A percentile compares a stretch with the other conserved stretches of the same genome.
phyloP scores from a whole-genome alignment of 2,113 vertebrate genomes.

The Cygnus atratus region DNA sequence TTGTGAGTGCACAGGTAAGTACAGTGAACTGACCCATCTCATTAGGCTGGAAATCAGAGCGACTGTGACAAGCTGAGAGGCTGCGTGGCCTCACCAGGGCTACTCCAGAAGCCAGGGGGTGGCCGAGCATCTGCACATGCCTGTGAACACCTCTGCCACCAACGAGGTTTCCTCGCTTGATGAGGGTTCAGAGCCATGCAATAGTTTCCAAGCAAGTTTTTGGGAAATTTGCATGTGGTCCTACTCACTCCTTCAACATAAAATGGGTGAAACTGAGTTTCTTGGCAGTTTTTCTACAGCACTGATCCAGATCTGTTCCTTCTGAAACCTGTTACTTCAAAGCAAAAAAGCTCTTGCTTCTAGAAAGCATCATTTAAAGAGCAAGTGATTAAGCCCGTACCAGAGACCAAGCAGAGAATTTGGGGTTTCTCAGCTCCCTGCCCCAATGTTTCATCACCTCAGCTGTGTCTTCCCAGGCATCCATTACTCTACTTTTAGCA shows the following conservation, averaged over 20 bases:
- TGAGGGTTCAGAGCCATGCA: neutral
- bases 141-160: neutral
- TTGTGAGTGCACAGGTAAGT: neutral
- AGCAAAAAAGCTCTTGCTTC: neutral
- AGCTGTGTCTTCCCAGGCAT: neutral
- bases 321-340: neutral
- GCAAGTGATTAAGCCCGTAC: neutral
- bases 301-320: neutral
- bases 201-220: neutral
- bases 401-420: neutral
- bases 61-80: neutral
- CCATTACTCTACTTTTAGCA: rapidly evolving
- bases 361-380: neutral
- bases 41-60: neutral
- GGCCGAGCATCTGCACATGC: neutral
- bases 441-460: neutral
- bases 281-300: neutral
- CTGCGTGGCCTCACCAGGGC: rapidly evolving
- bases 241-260: neutral
- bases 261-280: neutral
- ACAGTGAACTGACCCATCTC: neutral
- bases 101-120: rapidly evolving
- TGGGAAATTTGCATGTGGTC: neutral
- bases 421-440: neutral
- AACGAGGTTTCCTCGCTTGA: neutral